Percentiles rank a stretch among this genome's conserved stretches.
phyloP scores from a whole-genome alignment of 2,888 invertebrate genomes.

The Euplagia quadripunctaria region DNA sequence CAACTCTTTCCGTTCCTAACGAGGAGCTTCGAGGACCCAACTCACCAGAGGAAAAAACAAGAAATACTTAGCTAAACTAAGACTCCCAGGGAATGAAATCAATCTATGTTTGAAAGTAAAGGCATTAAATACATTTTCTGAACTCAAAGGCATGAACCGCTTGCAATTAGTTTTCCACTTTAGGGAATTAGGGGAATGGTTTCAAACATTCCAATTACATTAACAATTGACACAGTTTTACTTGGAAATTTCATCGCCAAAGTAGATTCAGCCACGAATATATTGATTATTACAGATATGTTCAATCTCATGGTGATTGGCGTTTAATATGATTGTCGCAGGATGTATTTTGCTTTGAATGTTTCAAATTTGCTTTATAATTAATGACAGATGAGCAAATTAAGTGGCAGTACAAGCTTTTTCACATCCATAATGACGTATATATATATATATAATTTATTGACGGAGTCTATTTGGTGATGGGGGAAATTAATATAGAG shows the following conservation, averaged over 20 bases:
- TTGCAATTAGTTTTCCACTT: conserved; percentile 15
- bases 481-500: too few relatives aligned
- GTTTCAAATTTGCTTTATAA: neutral
- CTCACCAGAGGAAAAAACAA: neutral
- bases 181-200: conserved; percentile 6
- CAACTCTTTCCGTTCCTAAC: neutral
- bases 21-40: too few relatives aligned
- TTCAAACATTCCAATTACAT: conserved; percentile 8
- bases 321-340: neutral
- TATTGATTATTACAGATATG: neutral
- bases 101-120: neutral
- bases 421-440: too few relatives aligned
- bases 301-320: neutral
- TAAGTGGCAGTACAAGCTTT: neutral
- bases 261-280: neutral
- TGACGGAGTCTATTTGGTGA: too few relatives aligned
- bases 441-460: too few relatives aligned
- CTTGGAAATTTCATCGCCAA: conserved; percentile 5
- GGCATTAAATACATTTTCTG: neutral
- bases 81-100: neutral
- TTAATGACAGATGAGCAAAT: neutral
- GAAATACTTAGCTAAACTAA: neutral
- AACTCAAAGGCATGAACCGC: neutral
- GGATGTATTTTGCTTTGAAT: neutral
- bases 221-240: conserved; percentile 10